Percentiles rank a stretch among this genome's conserved stretches.
These are phyloP conservation scores for Potamilus streckersoni DNA, from an alignment of 1,140 invertebrate genomes.

Conservation along the genomic window DNA sequence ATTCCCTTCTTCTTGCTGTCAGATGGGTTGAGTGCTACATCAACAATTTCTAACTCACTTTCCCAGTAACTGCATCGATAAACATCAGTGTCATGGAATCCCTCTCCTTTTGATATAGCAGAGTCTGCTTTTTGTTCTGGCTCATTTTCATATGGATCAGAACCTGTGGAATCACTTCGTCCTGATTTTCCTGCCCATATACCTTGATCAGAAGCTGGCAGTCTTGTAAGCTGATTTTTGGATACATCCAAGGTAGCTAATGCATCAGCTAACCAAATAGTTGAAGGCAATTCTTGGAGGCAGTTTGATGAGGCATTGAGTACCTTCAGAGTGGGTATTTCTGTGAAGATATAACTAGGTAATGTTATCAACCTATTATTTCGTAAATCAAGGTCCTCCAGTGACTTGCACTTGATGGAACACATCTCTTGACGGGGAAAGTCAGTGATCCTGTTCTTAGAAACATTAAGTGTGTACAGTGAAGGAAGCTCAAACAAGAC, in stretches of 20 bases:
- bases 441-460: conserved; percentile 87
- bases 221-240: conserved; percentile 87
- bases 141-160: too few relatives aligned
- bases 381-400: conserved; percentile 91
- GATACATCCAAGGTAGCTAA: conserved; percentile 85
- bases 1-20: conserved; percentile 27
- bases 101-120: too few relatives aligned
- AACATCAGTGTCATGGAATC: too few relatives aligned
- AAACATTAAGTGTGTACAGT: conserved; percentile 82
- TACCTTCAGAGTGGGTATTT: conserved; percentile 80
- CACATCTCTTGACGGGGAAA: conserved; percentile 69
- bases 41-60: conserved; percentile 9
- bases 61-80: conserved; percentile 18
- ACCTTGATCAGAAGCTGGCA: conserved; percentile 71
- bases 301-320: conserved; percentile 96
- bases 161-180: too few relatives aligned
- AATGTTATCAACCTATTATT: conserved; percentile 87
- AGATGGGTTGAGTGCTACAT: conserved; percentile 15
- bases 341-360: conserved; percentile 82
- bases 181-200: too few relatives aligned
- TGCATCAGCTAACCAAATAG: conserved; percentile 80
- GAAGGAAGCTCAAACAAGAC: conserved; percentile 87
- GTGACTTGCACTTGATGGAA: conserved; percentile 71
- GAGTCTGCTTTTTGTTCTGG: too few relatives aligned
- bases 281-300: conserved; percentile 84